Base-by-base conservation (phyloP, 2,797 vertebrate genomes). In the Anguilla obscura region DNA sequence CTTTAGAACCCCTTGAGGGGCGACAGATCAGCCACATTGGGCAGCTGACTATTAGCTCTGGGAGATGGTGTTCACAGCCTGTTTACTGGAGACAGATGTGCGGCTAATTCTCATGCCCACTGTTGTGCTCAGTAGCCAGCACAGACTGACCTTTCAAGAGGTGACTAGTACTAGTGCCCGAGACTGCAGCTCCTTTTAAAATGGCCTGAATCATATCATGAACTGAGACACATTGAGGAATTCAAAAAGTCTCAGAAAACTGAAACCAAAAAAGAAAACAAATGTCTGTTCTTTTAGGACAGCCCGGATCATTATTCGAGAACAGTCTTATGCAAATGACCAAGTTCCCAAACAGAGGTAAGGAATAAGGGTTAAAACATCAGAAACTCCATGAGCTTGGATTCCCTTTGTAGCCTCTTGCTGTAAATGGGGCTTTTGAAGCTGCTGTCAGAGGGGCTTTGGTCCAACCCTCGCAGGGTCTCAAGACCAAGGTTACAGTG, bases 401-500 rank as follows among this genome's bases (percentile, higher is more conserved):
- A 40, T 40, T 82, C 79, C 21, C 4, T 5, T 21, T 16, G 8
- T 14, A 71, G 0, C 3, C 56, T 40, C 48, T 16, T 18, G 18
- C 60, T 27, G 18, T 45, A 71, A 84, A 54, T 84, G 10, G 87
- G 60, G n/a, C 54, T 71, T 54, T 48, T 54, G 63, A 84, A 54
- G 24, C 58, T 21, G 60, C 27, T 33, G 18, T 71, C 80, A 74
- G 9, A 54, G 48, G 48, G 12, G 14, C 36, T 56, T 50, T 3
- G 12, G 52, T 48, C 27, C n/a, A 9, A 33, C 54, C 50, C 50
- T 16, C 30, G 3, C 3, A 1, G 14, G 16, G 69, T 40, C 27
- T 58, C 7, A 36, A 56, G 56, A 45, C 63, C 45, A 69, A 71
- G 87, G 10, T 8, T 52, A 88, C 69, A 63, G 60, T 58, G 87